Evolutionary conservation across 92 coral and sea anemone genomes (phyloP).

Genomic region (Zoanthus sociatus): DNA sequence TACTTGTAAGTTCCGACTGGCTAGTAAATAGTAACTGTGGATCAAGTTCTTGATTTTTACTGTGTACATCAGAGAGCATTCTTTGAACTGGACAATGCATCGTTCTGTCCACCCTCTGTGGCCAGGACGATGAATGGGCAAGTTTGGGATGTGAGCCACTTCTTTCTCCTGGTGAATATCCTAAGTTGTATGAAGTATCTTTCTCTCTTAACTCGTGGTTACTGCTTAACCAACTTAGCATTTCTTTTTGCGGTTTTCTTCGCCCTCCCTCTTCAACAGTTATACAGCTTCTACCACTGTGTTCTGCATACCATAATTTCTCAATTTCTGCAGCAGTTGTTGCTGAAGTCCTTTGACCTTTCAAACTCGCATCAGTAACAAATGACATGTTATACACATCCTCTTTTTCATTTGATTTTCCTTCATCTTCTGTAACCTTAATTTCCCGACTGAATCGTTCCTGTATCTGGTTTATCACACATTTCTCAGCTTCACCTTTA

Average conservation of each 20-base stretch:
- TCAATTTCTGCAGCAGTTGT: background rate
- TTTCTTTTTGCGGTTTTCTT: conserved; percentile 25
- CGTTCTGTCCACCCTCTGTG: background rate
- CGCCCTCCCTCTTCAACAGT: background rate
- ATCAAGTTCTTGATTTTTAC: background rate
- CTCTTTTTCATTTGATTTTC: background rate
- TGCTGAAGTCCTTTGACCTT: background rate
- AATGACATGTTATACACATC: background rate
- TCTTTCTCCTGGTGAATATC: background rate
- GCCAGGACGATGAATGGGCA: conserved; percentile 30
- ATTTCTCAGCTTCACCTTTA: conserved; percentile 15
- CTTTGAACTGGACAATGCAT: background rate
- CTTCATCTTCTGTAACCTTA: background rate
- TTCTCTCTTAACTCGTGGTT: background rate
- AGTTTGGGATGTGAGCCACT: conserved; percentile 22
- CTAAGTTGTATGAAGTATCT: background rate
- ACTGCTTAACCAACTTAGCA: conserved; percentile 15
- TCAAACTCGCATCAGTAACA: background rate
- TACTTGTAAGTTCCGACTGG: background rate
- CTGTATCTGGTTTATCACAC: conserved; percentile 34
- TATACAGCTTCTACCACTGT: background rate
- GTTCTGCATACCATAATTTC: background rate
- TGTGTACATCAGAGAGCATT: background rate
- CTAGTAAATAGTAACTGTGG: background rate
- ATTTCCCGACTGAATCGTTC: conserved; percentile 23